These are phyloP conservation scores for Rhopalosiphum maidis DNA, from an alignment of 1,140 invertebrate species.

Conservation along the genomic window DNA sequence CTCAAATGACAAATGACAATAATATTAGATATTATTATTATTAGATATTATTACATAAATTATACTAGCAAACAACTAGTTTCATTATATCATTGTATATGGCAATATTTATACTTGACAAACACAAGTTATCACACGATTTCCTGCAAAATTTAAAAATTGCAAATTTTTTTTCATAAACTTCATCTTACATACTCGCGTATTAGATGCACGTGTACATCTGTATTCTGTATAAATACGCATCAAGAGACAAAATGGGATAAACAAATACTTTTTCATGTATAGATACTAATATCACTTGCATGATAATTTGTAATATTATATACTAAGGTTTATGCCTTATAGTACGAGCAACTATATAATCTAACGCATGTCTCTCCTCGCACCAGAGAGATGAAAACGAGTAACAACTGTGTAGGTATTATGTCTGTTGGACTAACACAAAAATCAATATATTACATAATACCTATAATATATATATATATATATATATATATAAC, in stretches of 20 bases:
- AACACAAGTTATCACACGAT: neutral
- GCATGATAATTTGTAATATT: neutral
- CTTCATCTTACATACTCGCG: neutral
- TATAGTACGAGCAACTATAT: too few species aligned
- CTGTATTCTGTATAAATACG: neutral
- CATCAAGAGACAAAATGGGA: neutral
- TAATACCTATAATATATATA: neutral
- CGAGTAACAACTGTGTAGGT: neutral
- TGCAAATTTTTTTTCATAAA: neutral
- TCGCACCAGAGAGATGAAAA: neutral
- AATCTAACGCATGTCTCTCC: neutral
- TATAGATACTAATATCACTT: neutral
- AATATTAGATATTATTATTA: neutral
- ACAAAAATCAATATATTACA: constrained; percentile 7
- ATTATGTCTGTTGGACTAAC: neutral
- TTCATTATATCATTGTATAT: neutral
- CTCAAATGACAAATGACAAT: neutral
- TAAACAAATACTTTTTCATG: neutral
- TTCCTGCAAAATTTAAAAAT: neutral
- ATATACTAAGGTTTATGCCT: neutral
- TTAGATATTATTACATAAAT: neutral
- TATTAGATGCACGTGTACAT: neutral
- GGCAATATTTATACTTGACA: neutral
- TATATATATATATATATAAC: neutral
- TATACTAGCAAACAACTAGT: neutral